Evolutionary conservation across 2,888 invertebrate genomes (phyloP), one percentile per base, ranked within the genome.

Genomic region (Metallyticus violacea): DNA sequence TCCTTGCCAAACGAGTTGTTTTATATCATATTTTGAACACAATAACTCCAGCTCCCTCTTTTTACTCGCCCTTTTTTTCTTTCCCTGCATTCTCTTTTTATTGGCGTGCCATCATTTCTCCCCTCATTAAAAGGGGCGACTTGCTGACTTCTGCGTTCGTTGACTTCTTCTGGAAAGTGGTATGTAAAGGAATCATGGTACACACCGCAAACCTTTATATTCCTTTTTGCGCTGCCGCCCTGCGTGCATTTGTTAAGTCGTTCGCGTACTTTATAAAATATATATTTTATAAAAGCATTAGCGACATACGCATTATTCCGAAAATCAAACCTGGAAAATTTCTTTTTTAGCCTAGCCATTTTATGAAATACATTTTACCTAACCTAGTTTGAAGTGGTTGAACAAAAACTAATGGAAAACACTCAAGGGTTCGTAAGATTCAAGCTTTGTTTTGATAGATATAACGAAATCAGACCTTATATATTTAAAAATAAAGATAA

Each of bases 11-110:
- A 62, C 40, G 40, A 62, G 40, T 62, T 62, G 40, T 62, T 81
- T 9, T 81, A 25, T 81, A 81, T 81, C 81, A 26, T 81, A 81
- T 81, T 81, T 81, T 81, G 81, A 81, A 81, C 81, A 81, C 81
- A 81, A 81, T 81, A 81, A 29, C 29, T 81, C 26, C 40, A 22
- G 40, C 40, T n/a, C 40, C 40, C 40, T 62, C 40, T 62, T 62
- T 62, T 62, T 62, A 62, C 40, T 62, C 29, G 29, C 40, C 81
- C 25, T 40, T 30, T 30, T 30, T 30, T n/a, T 40, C 30, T 30
- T 29, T 25, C 81, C 29, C 30, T 30, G 29, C 81, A 2, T 81
- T 81, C 81, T 25, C 30, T 30, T 62, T 81, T 81, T 81, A 40
- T 25, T 81, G 40, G 81, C 81, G n/a, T 28, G n/a, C 30, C 81